Base-by-base conservation (phyloP, 2,888 invertebrate species). In the Hydropsyche betteni region DNA sequence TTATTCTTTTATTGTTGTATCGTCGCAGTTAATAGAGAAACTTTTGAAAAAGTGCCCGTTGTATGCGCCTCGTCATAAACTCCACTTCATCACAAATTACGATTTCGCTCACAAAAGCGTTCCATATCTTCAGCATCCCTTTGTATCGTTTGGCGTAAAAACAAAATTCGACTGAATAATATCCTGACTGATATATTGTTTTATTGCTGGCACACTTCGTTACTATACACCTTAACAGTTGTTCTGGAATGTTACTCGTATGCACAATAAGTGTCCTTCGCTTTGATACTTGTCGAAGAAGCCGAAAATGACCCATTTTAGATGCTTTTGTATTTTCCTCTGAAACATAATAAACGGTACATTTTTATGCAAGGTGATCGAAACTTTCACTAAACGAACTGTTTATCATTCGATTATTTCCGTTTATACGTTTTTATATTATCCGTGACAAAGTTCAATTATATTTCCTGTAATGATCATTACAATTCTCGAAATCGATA, bases 111-210 rank as follows among this genome's bases (percentile, higher is more conserved):
- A 75, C 77, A 75, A 74, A 70, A 70, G 68, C 64, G 50, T 75
- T 68, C 75, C 34, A 33, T 51, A 38, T 58, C 58, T 58, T 50
- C 24, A 16, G 36, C 14, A 50, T 73, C 16, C 64, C 61, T 64
- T 73, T 64, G 70, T 73, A 64, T 69, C 52, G 68, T 24, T 58
- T 24, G 16, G 24, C 58, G 58, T 58, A 14, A 58, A 58, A 58
- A 58, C 58, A 71, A 72, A 69, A 78, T 78, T 79, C 64, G 77
- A 77, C 52, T 61, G 78, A 79, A 77, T 77, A 77, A 79, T 76
- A 44, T 44, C 7, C 44, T 44, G 78, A 75, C 16, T 77, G 78
- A 79, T 76, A 75, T 58, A 79, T 79, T 75, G 77, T 74, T 77
- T 77, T 79, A 79, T 76, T 74, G 58, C 75, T 44, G 24, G 72